phyloP scores from a whole-genome alignment of 1,140 invertebrate genomes.

The Neoseiulus cucumeris region DNA sequence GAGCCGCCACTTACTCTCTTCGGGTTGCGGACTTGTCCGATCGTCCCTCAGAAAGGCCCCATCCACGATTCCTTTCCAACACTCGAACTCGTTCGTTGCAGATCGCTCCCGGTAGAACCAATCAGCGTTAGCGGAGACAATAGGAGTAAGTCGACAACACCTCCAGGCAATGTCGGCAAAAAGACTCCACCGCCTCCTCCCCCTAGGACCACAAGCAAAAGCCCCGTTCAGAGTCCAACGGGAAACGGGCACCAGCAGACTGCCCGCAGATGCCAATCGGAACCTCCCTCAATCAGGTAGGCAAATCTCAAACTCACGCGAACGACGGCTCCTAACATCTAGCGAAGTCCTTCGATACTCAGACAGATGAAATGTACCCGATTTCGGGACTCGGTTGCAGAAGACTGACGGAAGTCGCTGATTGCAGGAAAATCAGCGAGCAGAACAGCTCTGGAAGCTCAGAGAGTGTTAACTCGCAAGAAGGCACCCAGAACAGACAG shows the following conservation, averaged over 20 bases:
- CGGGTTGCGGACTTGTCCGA: neutral
- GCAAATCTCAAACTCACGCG: too few species aligned
- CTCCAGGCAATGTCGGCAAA: slow-evolving; percentile 12
- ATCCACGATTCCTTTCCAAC: neutral
- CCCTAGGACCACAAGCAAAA: slow-evolving; percentile 54
- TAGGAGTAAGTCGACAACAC: neutral
- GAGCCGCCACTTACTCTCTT: neutral
- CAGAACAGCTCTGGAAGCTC: slow-evolving; percentile 29
- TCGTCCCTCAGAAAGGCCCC: neutral
- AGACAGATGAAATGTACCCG: too few species aligned
- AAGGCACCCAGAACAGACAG: slow-evolving; percentile 27
- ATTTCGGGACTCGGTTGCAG: too few species aligned
- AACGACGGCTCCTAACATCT: too few species aligned
- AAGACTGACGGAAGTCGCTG: too few species aligned
- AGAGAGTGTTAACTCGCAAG: slow-evolving; percentile 54
- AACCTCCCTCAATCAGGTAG: slow-evolving; percentile 11
- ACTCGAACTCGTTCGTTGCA: neutral
- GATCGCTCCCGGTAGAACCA: neutral
- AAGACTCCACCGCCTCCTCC: slow-evolving; percentile 58
- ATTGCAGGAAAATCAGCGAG: slow-evolving; percentile 10
- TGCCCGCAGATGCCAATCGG: slow-evolving; percentile 11
- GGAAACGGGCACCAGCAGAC: slow-evolving; percentile 22
- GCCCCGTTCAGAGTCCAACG: slow-evolving; percentile 52
- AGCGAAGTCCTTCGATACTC: too few species aligned
- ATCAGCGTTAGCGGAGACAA: slow-evolving; percentile 5